Conservation (phyloP, 2,888 invertebrate species). For the Colletes collaris region DNA sequence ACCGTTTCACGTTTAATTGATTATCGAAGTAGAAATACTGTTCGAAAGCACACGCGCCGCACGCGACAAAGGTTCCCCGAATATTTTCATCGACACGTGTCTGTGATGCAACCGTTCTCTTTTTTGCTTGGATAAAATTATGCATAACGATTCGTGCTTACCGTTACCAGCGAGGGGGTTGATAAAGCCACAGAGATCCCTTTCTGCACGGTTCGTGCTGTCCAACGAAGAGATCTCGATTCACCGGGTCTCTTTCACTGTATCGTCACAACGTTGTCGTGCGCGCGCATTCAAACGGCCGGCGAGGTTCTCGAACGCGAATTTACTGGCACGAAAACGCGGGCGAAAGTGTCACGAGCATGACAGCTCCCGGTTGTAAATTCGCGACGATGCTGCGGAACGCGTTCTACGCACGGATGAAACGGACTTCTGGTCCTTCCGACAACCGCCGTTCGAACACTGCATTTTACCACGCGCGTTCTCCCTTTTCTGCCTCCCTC, state of each 20-base stretch:
- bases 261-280: not conserved
- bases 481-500: conserved; percentile 67
- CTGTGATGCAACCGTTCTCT: no score
- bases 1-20: no score
- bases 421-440: conserved; percentile 16
- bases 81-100: no score
- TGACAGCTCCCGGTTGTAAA: conserved; percentile 4
- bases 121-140: not conserved
- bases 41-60: not conserved
- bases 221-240: not conserved
- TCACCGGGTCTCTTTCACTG: not conserved
- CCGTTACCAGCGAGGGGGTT: not conserved
- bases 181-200: not conserved
- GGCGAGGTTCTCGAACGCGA: conserved; percentile 4
- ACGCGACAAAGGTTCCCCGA: no score
- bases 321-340: conserved; percentile 19
- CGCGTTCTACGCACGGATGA: conserved; percentile 16
- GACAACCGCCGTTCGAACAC: conserved; percentile 55
- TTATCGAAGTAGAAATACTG: not conserved
- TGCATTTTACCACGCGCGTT: conserved; percentile 61
- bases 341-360: conserved; percentile 13
- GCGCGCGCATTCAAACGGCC: conserved; percentile 1
- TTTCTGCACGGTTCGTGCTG: not conserved
- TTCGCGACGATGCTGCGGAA: conserved; percentile 1
- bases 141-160: not conserved